Evolutionary conservation across 1,140 invertebrate species (phyloP).

Genomic region (Orchestia grillus): DNA sequence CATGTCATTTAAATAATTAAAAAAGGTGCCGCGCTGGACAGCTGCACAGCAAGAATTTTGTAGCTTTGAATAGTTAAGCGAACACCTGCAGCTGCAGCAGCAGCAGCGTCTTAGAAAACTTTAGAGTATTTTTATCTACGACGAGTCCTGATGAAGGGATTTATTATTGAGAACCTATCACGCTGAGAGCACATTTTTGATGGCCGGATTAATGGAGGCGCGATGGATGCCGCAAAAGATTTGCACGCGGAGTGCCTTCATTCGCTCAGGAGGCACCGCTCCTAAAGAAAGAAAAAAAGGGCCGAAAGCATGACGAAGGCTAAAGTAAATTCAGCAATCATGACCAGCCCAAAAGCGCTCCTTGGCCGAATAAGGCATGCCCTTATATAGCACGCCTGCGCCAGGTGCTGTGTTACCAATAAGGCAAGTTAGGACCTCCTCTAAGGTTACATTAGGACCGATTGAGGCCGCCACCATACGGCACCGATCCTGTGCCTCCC

Average conservation of each 20-base stretch:
- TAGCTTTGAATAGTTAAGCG: not conserved
- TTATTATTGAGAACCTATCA: not conserved
- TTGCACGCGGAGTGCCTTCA: not conserved
- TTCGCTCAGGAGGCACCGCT: not conserved
- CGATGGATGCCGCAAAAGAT: not conserved
- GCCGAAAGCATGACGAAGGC: not conserved
- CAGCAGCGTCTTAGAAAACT: not conserved
- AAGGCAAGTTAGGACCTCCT: not conserved
- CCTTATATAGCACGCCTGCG: not conserved
- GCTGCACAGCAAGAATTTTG: too few species aligned
- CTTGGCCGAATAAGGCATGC: not conserved
- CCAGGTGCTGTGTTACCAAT: not conserved
- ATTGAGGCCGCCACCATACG: not conserved
- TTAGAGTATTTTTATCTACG: not conserved
- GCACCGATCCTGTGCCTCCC: not conserved
- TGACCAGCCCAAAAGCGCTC: not conserved
- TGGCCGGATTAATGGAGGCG: not conserved
- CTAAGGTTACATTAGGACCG: not conserved
- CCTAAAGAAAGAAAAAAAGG: too few species aligned
- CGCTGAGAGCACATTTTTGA: not conserved
- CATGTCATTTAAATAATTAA: not conserved
- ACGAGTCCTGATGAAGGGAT: not conserved
- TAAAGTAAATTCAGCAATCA: slow-evolving; percentile 2
- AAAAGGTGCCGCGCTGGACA: not conserved
- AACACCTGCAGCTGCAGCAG: not conserved